Evolutionary conservation across 2,113 vertebrate genomes (phyloP).

Genomic region (Brachypodius melanocephalos): DNA sequence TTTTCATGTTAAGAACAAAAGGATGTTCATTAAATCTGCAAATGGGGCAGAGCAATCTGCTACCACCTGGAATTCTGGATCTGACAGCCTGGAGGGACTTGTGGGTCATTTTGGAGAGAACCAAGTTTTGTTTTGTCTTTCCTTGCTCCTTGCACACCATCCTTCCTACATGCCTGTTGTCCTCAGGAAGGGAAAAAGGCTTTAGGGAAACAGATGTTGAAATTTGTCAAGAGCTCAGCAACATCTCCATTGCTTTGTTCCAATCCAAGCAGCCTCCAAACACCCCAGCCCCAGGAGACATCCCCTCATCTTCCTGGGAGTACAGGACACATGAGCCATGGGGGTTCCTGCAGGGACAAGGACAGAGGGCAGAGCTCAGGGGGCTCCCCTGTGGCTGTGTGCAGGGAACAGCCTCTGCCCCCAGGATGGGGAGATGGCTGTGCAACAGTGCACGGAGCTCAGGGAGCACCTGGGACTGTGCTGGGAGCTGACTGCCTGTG

Average conservation of each 20-base stretch:
- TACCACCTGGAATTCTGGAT: not conserved
- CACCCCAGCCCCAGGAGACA: not conserved
- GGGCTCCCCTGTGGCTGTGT: fast-evolving
- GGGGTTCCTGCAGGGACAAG: not conserved
- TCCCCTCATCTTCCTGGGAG: not conserved
- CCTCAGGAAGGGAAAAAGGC: not conserved
- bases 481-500: not conserved
- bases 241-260: not conserved
- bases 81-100: not conserved
- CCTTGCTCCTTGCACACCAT: not conserved
- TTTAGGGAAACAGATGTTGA: not conserved
- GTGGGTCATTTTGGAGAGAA: not conserved
- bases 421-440: not conserved
- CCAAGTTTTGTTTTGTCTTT: not conserved
- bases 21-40: not conserved
- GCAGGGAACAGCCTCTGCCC: not conserved
- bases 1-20: not conserved
- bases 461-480: not conserved
- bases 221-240: not conserved
- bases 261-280: not conserved
- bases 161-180: not conserved
- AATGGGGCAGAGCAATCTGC: not conserved
- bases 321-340: not conserved
- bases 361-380: not conserved
- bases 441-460: not conserved